phyloP scores from a whole-genome alignment of 2,797 vertebrate genomes.

The Halcyon leucocephala region DNA sequence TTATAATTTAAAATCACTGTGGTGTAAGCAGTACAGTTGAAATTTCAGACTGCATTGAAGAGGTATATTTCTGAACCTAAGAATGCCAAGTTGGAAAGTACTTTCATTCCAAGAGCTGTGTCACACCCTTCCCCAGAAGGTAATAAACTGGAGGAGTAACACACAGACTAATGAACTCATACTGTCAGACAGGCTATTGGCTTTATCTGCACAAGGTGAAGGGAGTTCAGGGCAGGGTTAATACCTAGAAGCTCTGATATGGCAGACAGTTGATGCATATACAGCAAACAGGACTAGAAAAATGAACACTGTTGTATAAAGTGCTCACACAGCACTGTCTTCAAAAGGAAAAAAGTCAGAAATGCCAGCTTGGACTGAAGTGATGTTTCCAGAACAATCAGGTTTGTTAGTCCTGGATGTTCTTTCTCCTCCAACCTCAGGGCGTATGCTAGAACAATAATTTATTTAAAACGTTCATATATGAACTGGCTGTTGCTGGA shows the following conservation, averaged over 20 bases:
- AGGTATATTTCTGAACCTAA: conserved; percentile 58
- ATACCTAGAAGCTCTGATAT: neutral
- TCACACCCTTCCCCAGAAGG: conserved; percentile 69
- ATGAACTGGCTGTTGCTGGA: conserved; percentile 69
- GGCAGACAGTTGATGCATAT: neutral
- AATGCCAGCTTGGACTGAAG: conserved; percentile 67
- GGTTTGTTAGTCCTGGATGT: conserved; percentile 83
- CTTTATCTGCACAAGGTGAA: conserved; percentile 21
- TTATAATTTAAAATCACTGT: conserved; percentile 66
- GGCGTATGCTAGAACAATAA: conserved; percentile 80
- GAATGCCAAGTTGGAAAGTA: conserved; percentile 70
- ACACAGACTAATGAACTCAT: conserved; percentile 45
- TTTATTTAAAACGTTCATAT: conserved; percentile 79
- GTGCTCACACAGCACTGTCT: conserved; percentile 41
- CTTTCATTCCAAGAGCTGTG: conserved; percentile 63
- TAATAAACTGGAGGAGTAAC: conserved; percentile 68
- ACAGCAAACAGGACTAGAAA: neutral
- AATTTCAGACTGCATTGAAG: conserved; percentile 67
- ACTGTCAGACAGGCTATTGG: conserved; percentile 13
- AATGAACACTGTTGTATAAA: neutral
- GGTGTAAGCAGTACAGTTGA: conserved; percentile 52
- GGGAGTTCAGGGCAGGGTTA: conserved; percentile 25
- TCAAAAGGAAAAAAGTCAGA: conserved; percentile 53
- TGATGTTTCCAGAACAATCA: conserved; percentile 77
- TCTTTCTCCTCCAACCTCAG: conserved; percentile 77